Evolutionary conservation across 92 coral and sea anemone genomes (phyloP), one percentile per base, ranked within the genome.

Genomic region (Siderastrea siderea): DNA sequence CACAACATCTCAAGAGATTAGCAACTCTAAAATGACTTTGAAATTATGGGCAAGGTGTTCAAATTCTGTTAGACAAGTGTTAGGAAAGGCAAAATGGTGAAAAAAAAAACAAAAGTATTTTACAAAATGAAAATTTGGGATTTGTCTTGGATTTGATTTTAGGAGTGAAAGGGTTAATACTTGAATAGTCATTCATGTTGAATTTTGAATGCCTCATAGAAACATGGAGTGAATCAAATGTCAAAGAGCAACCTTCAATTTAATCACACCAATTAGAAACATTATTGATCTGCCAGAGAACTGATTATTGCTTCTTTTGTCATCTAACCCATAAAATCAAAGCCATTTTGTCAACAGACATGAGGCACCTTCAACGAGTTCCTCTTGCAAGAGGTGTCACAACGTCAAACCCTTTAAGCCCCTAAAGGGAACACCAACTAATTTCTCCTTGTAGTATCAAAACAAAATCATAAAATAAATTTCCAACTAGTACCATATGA

Each of bases 351-450:
- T 7, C 49, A 19, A 48, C 9, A 61, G 70, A 47, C 50, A 48
- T 48, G 70, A 77, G 82, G 8, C 82, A 78, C 82, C 71, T 62
- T 47, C 68, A 62, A 46, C 79, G 47, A 6, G n/a, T 75, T 75
- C 19, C 47, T 12, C 51, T 13, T 62, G 47, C 2, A 59, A 16
- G 43, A 59, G 19, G 45, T 16, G 48, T 58, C 5, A 58, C n/a
- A 75, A 9, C 12, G 2, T 7, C 2, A 7, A 55, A 55, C 61
- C 61, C 38, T 7, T 55, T 55, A 55, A 55, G 61, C 2, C 61
- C 8, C 61, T 7, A 55, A 4, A 55, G 7, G 8, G 61, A 55
- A 7, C 61, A 55, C 2, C 8, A 55, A 7, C 9, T 55, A 55
- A 55, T 55, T 55, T 7, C 61, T 7, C 10, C 12, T 55, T 55